Evolutionary conservation across 2,113 vertebrate species (phyloP).

Genomic region (Anoplopoma fimbria): DNA sequence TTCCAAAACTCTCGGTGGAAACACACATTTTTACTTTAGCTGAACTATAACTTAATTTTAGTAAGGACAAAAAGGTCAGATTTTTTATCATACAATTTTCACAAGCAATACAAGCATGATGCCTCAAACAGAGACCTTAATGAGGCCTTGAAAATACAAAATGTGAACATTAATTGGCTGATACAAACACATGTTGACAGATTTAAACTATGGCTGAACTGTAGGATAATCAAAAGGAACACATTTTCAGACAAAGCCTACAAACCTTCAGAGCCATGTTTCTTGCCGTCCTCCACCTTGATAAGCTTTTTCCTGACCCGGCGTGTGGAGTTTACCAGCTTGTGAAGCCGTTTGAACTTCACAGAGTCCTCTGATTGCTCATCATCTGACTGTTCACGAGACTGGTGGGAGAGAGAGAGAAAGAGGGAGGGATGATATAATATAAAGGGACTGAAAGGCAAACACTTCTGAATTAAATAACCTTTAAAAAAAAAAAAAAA

Average conservation of each 20-base stretch:
- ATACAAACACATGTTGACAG: neutral
- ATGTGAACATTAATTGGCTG: neutral
- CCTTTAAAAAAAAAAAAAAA: neutral
- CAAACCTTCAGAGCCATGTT: constrained; percentile 91
- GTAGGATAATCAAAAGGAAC: neutral
- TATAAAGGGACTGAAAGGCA: constrained; percentile 18
- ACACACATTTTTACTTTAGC: neutral
- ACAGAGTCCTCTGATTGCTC: constrained; percentile 95
- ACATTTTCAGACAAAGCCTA: neutral
- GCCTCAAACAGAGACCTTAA: neutral
- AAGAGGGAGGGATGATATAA: constrained; percentile 19
- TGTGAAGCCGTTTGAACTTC: constrained; percentile 98
- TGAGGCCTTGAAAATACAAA: neutral
- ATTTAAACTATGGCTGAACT: neutral
- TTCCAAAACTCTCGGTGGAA: neutral
- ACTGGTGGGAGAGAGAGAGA: constrained; percentile 82
- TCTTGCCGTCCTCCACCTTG: constrained; percentile 96
- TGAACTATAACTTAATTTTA: neutral
- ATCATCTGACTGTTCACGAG: constrained; percentile 97
- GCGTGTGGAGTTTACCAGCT: constrained; percentile 97
- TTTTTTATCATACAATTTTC: neutral
- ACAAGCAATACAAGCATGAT: neutral
- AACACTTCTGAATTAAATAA: neutral
- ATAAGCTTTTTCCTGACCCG: constrained; percentile 97
- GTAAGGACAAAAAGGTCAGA: neutral